Conservation (phyloP, 2,113 vertebrate species). For the Ciconia stormi region DNA sequence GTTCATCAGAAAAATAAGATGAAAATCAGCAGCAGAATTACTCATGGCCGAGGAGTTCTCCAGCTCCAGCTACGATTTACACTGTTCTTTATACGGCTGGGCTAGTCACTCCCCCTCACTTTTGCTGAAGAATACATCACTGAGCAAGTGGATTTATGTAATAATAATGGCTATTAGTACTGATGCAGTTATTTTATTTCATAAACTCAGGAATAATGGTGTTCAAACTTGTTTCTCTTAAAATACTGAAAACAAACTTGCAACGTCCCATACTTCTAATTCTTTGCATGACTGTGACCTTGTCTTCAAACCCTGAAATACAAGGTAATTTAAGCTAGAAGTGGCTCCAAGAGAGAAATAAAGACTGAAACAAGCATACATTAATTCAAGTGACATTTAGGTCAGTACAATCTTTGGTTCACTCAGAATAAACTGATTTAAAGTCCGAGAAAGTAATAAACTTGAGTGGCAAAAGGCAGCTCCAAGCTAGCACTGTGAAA, state of each 20-base stretch:
- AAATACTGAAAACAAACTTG: neutral
- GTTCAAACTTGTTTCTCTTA: neutral
- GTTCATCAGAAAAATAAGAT: neutral
- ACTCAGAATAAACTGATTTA: neutral
- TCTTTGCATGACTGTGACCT: constrained; percentile 46
- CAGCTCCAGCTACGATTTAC: neutral
- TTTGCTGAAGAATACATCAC: neutral
- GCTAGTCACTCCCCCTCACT: neutral
- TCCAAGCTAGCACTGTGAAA: constrained; percentile 19
- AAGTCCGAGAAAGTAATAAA: constrained; percentile 35
- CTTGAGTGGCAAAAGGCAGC: neutral
- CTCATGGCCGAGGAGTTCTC: neutral
- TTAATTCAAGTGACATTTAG: constrained; percentile 42
- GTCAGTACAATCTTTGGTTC: constrained; percentile 5
- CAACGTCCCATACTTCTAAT: neutral
- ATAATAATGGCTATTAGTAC: neutral
- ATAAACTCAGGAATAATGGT: neutral
- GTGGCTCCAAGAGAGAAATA: constrained; percentile 23
- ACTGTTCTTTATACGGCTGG: neutral
- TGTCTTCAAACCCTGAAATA: constrained; percentile 27
- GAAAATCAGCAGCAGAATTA: neutral
- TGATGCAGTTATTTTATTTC: neutral
- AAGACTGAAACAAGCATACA: constrained; percentile 3
- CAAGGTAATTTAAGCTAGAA: constrained; percentile 19
- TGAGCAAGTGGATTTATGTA: neutral